Base-by-base conservation (phyloP, 2,113 vertebrate genomes). In the Semnornis frantzii region DNA sequence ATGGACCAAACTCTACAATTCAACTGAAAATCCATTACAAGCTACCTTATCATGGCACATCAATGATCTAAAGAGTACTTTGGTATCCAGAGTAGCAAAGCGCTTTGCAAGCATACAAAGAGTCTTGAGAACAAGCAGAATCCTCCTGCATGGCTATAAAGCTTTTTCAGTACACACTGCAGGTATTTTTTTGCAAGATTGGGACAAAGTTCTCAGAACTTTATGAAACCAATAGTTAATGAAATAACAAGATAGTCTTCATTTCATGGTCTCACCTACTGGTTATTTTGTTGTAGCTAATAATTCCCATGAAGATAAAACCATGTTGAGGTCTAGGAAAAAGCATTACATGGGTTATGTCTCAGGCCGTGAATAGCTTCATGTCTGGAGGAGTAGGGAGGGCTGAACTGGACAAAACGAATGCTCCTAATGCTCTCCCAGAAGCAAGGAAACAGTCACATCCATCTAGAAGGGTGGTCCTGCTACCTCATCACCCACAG, bases 181-280 rank as follows among this genome's bases (percentile, higher is more conserved):
- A 87, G 31, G 31, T 78, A 50, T 72, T 94, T 85, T 85, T 92
- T 85, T 91, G 37, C 37, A 77, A 75, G 57, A 75, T 6, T 77
- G 33, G 48, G 37, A 15, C 65, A 80, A 85, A 89, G 83, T 28
- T 8, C 25, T 70, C 24, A 44, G 30, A 42, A 82, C 28, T 74
- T 91, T 17, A 66, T 5, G 15, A 57, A 91, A 74, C 10, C 27
- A 31, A 65, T 23, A 69, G 37, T 73, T 89, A 76, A 70, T 78
- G 68, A 86, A 87, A 91, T 73, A 68, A 31, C 24, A 68, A 0
- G 9, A 83, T 6, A 55, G 75, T 75, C 31, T 60, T 86, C 58
- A 63, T 72, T 31, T 68, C 10, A 39, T 39, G 42, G 16, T 80
- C 31, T 92, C 71, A 80, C 74, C 65, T 68, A 39, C 3, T 9